A percentile compares a stretch with the other conserved stretches of the same genome.
Evolutionary conservation across 2,888 invertebrate species (phyloP).

Genomic region (Amphipyra berbera): DNA sequence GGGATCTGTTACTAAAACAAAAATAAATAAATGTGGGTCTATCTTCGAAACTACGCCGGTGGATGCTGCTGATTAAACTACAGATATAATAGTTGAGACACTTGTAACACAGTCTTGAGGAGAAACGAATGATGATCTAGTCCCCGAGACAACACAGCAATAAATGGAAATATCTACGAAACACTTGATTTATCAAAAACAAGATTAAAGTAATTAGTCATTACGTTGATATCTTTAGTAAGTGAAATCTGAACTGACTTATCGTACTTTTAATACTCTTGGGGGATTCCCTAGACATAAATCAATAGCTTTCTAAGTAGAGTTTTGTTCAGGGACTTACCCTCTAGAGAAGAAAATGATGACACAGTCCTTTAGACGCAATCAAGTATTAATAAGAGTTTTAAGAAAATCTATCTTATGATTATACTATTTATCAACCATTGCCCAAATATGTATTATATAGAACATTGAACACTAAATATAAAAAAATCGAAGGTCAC

Average conservation of each 20-base stretch:
- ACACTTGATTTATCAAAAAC: too few species aligned
- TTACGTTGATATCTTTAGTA: neutral
- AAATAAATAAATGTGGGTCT: neutral
- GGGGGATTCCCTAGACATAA: slow-evolving; percentile 1
- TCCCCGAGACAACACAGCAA: too few species aligned
- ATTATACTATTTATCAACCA: too few species aligned
- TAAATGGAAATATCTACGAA: too few species aligned
- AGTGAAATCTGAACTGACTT: neutral
- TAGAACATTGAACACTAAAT: too few species aligned
- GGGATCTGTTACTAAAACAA: too few species aligned
- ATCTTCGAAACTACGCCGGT: neutral
- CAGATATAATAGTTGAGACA: neutral
- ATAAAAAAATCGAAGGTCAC: too few species aligned
- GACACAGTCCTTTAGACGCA: neutral
- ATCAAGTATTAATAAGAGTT: neutral
- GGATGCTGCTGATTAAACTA: neutral
- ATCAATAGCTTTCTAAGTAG: slow-evolving; percentile 1
- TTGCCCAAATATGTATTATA: too few species aligned
- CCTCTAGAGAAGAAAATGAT: neutral
- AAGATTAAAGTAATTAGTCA: too few species aligned
- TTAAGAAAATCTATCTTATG: too few species aligned
- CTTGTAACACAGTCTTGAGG: neutral
- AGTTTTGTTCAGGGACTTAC: neutral
- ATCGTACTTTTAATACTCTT: neutral
- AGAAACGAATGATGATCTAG: too few species aligned